phyloP scores from a whole-genome alignment of 1,140 invertebrate genomes.

The Gonioctena quinquepunctata region DNA sequence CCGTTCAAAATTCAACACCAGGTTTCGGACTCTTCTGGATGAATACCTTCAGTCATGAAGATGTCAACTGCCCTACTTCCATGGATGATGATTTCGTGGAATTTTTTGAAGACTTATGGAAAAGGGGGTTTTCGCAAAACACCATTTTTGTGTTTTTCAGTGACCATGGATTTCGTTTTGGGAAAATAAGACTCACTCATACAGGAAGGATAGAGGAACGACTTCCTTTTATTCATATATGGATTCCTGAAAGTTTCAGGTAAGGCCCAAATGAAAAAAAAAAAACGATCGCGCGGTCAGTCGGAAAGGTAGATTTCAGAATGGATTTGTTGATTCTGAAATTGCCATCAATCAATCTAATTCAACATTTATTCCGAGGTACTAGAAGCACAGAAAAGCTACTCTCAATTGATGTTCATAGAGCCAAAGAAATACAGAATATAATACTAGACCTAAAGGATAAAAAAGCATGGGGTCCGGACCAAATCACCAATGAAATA shows the following conservation, averaged over 20 bases:
- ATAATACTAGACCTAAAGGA: no score
- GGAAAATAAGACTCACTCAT: slow-evolving; percentile 67
- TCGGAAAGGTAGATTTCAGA: no score
- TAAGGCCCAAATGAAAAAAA: slow-evolving; percentile 60
- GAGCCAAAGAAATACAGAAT: not conserved
- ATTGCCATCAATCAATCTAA: no score
- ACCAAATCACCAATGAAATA: no score
- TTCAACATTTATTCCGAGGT: no score
- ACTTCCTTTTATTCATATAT: slow-evolving; percentile 78
- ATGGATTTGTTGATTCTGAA: no score
- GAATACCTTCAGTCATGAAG: slow-evolving; percentile 69
- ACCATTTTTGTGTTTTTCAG: slow-evolving; percentile 72
- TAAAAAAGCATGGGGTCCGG: no score
- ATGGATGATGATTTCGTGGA: slow-evolving; percentile 60
- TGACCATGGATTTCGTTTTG: slow-evolving; percentile 84
- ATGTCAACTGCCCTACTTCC: slow-evolving; percentile 61
- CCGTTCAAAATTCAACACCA: slow-evolving; percentile 59
- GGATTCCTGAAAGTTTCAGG: slow-evolving; percentile 72
- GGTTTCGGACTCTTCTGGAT: slow-evolving; percentile 75
- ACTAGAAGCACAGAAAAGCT: no score
- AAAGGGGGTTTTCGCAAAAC: slow-evolving; percentile 58
- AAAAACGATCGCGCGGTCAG: slow-evolving; percentile 30
- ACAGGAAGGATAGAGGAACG: slow-evolving; percentile 84
- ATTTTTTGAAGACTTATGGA: slow-evolving; percentile 59
- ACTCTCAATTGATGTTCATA: no score